Base-by-base conservation (phyloP, 1,140 invertebrate genomes). In the Hermetia illucens region DNA sequence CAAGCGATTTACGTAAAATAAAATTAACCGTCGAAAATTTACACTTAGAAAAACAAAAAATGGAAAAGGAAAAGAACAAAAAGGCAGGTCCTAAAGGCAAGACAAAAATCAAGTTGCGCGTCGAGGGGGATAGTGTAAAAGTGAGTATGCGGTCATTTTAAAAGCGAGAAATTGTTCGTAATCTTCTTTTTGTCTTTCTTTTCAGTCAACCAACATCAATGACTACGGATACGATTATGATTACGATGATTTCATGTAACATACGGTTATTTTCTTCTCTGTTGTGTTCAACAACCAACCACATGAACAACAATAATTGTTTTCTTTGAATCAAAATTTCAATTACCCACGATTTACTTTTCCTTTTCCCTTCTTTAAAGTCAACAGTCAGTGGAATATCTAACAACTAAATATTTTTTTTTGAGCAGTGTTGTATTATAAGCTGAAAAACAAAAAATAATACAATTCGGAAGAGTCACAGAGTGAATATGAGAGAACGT, bases 1-100 rank as follows among this genome's bases (percentile, higher is more conserved):
- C 78, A 10, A 58, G 63, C 41, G 72, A 81, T 49, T 72, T 89
- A 45, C 87, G 82, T 49, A 87, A 83, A 67, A 71, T 89, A 48
- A 86, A 86, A 62, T 73, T 74, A 45, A 72, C 69, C 38, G 62
- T 89, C 44, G 83, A 86, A 59, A 81, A 76, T 58, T 62, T 89
- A 42, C 74, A 78, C 46, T 72, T 79, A 44, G 85, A 89, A 57
- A 89, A 89, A 60, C 65, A 77, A 40, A 89, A 87, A 64, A 61
- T 80, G 18, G 77, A 86, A 55, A 82, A 83, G 61, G 71, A 78
- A 20, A 80, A 77, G 49, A 47, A 66, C 25, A 84, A 81, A 61
- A 82, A 84, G 54, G 68, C 63, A 15, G 77, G 77, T 51, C 63
- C 67, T 29, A 85, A 85, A 58, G 74, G 74, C 41, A 84, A 84